Evolutionary conservation across 1,140 invertebrate species (phyloP).

Genomic region (Anastrepha ludens): DNA sequence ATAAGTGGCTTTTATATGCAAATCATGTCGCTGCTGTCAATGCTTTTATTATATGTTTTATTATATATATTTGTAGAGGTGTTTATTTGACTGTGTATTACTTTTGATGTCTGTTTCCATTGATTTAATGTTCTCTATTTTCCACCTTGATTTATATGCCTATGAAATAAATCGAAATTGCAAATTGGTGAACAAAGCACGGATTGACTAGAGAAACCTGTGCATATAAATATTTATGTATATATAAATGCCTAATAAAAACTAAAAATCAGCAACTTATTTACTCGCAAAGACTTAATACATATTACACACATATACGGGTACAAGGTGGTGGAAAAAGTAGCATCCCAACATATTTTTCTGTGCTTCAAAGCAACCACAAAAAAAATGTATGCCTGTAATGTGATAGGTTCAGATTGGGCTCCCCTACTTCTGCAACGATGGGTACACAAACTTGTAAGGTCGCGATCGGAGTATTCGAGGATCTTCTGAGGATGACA

Average conservation of each 20-base stretch:
- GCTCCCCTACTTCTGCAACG: too few relatives aligned
- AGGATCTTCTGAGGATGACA: too few relatives aligned
- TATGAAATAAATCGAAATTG: conserved; percentile 28
- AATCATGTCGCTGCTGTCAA: conserved; percentile 44
- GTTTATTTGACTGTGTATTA: too few relatives aligned
- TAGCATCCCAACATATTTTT: not conserved
- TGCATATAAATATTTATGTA: not conserved
- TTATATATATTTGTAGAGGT: too few relatives aligned
- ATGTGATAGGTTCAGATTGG: too few relatives aligned
- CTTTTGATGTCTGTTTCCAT: too few relatives aligned
- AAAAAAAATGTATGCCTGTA: too few relatives aligned
- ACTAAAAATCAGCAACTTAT: not conserved
- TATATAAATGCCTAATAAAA: not conserved
- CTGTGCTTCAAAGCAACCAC: too few relatives aligned
- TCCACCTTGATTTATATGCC: not conserved
- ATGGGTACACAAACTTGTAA: too few relatives aligned
- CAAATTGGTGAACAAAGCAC: conserved; percentile 22
- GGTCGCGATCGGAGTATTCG: too few relatives aligned
- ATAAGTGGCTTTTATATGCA: conserved; percentile 38
- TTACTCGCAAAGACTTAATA: not conserved
- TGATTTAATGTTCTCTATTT: not conserved
- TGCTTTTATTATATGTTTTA: not conserved
- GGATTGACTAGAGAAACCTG: not conserved
- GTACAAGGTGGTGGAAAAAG: not conserved
- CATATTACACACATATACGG: not conserved